Percentiles rank a stretch among this genome's conserved stretches.
Evolutionary conservation across 2,888 invertebrate genomes (phyloP).

Genomic region (Drosophila flavopinicola): DNA sequence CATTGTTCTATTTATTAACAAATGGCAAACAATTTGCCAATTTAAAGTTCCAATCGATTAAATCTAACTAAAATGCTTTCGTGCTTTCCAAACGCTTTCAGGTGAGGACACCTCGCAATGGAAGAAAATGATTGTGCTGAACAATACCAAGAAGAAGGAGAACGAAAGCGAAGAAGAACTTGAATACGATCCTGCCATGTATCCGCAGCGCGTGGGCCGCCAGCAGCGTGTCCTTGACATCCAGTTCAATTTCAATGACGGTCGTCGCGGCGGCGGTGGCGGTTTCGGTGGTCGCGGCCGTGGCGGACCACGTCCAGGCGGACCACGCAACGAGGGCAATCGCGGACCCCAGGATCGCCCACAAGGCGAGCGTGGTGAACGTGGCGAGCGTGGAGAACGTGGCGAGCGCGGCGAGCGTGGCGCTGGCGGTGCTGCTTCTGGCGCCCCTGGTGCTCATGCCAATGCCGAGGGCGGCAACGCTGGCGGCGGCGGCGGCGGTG

Average conservation of each 20-base stretch:
- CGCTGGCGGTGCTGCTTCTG: slow-evolving; percentile 11
- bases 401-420: slow-evolving; percentile 19
- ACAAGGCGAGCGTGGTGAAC: slow-evolving; percentile 17
- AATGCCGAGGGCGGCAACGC: slow-evolving; percentile 30
- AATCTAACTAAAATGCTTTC: too few species aligned
- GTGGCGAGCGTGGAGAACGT: too few species aligned
- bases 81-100: too few species aligned
- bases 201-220: slow-evolving; percentile 94
- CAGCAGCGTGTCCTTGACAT: slow-evolving; percentile 95
- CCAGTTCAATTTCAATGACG: slow-evolving; percentile 95
- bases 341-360: slow-evolving; percentile 44
- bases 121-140: slow-evolving; percentile 94
- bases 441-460: slow-evolving; percentile 1
- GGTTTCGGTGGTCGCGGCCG: slow-evolving; percentile 86
- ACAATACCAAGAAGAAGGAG: slow-evolving; percentile 86
- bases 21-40: too few species aligned
- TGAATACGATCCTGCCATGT: slow-evolving; percentile 91
- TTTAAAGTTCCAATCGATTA: too few species aligned
- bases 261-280: slow-evolving; percentile 89
- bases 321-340: slow-evolving; percentile 60
- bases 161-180: slow-evolving; percentile 89
- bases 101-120: slow-evolving; percentile 95
- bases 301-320: slow-evolving; percentile 76
- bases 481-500: slow-evolving; percentile 38
- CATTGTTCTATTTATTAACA: too few species aligned